These are phyloP conservation scores for Hipposideros larvatus DNA, from an alignment of 2,797 vertebrate genomes.

Conservation along the genomic window DNA sequence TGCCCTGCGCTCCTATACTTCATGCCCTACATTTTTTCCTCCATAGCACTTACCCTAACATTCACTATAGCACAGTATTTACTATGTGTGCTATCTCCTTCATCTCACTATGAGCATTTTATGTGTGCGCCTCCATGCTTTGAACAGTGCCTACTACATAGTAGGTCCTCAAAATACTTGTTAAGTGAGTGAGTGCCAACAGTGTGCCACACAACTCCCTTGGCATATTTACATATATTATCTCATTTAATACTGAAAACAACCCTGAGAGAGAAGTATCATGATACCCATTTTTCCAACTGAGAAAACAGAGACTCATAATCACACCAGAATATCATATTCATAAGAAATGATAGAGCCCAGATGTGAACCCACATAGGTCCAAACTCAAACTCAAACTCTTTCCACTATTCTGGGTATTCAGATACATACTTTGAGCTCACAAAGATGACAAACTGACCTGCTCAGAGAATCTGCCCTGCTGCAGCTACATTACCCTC, in stretches of 20 bases:
- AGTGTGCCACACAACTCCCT: not conserved
- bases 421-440: not conserved
- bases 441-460: not conserved
- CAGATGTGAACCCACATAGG: not conserved
- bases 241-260: not conserved
- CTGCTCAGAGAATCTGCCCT: not conserved
- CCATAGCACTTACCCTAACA: not conserved
- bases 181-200: not conserved
- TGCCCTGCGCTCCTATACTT: not conserved
- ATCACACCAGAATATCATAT: slow-evolving; percentile 22
- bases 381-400: not conserved
- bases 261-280: not conserved
- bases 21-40: not conserved
- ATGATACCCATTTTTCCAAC: not conserved
- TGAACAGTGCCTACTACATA: not conserved
- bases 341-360: not conserved
- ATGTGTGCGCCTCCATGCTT: not conserved
- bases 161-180: slow-evolving; percentile 1
- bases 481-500: not conserved
- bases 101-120: not conserved
- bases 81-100: not conserved
- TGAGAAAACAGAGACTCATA: slow-evolving; percentile 47
- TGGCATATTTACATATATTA: not conserved
- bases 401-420: not conserved
- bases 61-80: not conserved